These are phyloP conservation scores for Bombus cullumanus DNA, from an alignment of 1,140 invertebrate species.

Conservation along the genomic window DNA sequence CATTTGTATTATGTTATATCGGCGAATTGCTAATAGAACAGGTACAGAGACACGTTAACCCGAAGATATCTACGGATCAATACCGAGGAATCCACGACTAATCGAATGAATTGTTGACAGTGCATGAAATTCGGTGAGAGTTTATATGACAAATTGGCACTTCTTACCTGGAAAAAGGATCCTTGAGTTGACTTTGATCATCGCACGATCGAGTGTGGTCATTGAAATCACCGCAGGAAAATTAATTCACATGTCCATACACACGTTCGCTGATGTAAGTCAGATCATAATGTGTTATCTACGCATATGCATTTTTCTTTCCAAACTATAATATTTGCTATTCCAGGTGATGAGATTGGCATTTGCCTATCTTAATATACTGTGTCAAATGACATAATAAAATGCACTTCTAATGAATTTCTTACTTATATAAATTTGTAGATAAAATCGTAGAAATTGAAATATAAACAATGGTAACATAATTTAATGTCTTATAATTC, in stretches of 20 bases:
- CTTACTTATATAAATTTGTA: not conserved
- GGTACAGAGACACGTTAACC: constrained; percentile 38
- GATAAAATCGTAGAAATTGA: not conserved
- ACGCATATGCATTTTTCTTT: not conserved
- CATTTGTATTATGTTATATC: constrained; percentile 72
- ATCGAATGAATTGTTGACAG: constrained; percentile 50
- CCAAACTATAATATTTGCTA: not conserved
- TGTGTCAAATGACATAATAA: not conserved
- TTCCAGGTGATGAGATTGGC: constrained; percentile 67
- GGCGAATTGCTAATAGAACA: constrained; percentile 65
- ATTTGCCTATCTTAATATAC: constrained; percentile 48
- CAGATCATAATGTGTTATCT: not conserved
- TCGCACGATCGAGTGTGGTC: constrained; percentile 59
- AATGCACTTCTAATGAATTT: not conserved
- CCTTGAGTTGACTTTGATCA: constrained; percentile 58
- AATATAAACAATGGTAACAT: not conserved
- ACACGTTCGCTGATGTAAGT: constrained; percentile 67
- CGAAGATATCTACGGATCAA: too few species aligned
- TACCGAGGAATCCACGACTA: not conserved
- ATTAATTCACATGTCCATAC: constrained; percentile 60
- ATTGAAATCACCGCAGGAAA: constrained; percentile 68
- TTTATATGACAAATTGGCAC: constrained; percentile 69
- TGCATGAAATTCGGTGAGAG: constrained; percentile 62
- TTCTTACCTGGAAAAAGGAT: constrained; percentile 53
- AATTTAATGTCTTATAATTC: not conserved